Evolutionary conservation across 1,140 invertebrate genomes (phyloP), one percentile per base, ranked within the genome.

Genomic region (Euglossa dilemma): DNA sequence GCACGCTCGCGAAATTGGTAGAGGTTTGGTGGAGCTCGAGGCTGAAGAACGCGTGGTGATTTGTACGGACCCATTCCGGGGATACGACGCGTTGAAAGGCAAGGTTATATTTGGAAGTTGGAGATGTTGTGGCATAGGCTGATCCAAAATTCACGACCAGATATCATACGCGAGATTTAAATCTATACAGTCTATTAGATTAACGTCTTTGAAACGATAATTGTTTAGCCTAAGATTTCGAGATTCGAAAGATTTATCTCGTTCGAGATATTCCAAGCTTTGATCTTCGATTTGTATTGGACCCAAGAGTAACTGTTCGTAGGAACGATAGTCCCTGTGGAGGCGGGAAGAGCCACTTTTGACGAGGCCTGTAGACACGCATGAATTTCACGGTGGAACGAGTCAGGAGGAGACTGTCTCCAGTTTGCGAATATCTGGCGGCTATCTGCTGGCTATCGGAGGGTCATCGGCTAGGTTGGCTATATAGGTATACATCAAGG

Each of bases 401-500:
- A 87, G 86, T 56, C 83, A 71, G 57, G 71, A 73, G 76, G 78
- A 25, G 54, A 85, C 74, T 88, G 88, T 92, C 91, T 90, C 87
- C 86, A 89, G 90, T 89, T 92, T 76, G 90, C 90, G 89, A 92
- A 92, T 92, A 91, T 92, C 91, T 92, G 85, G 85, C 85, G 90
- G 86, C 89, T 91, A 91, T 91, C 91, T 91, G 59, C 56, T 81
- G 86, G 86, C 88, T 92, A 92, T 92, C 91, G 90, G 87, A 73
- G 84, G 91, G 90, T 92, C 90, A 92, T 91, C 91, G 87, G 74
- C 87, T 91, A 87, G 90, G 83, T 88, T 76, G 28, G 82, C 87
- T 80, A 56, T 90, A 70, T 80, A 81, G 61, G 74, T 78, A 81
- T 74, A 83, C 56, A 57, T 72, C 78, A 47, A 80, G 16, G 69